Percentiles rank a stretch among this genome's conserved stretches.
phyloP scores from a whole-genome alignment of 2,113 vertebrate genomes.

The Heloderma charlesbogerti region DNA sequence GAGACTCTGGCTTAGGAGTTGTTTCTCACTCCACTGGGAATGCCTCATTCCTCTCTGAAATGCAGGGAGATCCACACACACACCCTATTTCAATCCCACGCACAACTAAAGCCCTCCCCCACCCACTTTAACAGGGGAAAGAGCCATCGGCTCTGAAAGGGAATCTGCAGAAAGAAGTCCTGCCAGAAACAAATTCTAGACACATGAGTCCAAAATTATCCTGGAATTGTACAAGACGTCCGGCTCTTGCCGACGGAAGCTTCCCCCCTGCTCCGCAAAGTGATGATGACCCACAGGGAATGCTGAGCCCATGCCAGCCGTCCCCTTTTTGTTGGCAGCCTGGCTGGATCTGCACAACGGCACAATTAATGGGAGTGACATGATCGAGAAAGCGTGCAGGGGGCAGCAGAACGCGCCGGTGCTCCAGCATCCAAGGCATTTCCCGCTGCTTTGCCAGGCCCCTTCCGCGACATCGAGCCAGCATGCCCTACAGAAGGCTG shows the following conservation, averaged over 20 bases:
- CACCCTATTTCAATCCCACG: background rate
- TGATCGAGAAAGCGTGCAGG: conserved; percentile 29
- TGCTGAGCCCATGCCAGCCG: conserved; percentile 66
- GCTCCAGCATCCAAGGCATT: background rate
- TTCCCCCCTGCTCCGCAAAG: background rate
- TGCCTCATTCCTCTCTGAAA: background rate
- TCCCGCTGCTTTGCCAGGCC: background rate
- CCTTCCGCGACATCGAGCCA: background rate
- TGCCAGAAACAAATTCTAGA: conserved; percentile 29
- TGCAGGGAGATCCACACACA: too few relatives aligned
- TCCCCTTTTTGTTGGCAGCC: conserved; percentile 61
- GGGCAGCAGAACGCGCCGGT: conserved; percentile 5
- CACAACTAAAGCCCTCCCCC: background rate
- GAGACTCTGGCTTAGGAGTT: too few relatives aligned
- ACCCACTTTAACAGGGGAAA: background rate
- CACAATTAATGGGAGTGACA: conserved; percentile 51
- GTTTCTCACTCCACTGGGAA: background rate
- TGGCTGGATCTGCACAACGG: conserved; percentile 53
- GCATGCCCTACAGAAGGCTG: background rate
- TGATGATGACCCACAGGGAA: conserved; percentile 56
- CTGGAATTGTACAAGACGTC: conserved; percentile 50
- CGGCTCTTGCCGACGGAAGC: conserved; percentile 38
- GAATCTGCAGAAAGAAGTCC: conserved; percentile 50
- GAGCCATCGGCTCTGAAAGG: conserved; percentile 15
- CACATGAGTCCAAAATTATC: conserved; percentile 66